These are phyloP conservation scores for Diacarnus erythraeanus DNA, from an alignment of 37 sponge, comb jelly and placozoan species.

Conservation along the genomic window DNA sequence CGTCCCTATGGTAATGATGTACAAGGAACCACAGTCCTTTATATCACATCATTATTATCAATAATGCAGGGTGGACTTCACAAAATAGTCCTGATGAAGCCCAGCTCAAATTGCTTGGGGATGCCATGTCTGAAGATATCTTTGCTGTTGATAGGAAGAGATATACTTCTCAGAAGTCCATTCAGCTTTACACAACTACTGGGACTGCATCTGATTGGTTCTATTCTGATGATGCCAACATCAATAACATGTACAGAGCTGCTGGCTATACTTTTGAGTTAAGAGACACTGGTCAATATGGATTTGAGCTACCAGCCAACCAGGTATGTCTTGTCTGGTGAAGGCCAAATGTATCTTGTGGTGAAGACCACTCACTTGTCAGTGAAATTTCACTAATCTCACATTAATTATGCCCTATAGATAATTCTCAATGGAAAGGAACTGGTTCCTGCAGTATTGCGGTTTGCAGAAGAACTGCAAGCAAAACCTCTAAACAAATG, in stretches of 20 bases:
- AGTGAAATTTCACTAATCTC: too few species aligned
- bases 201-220: slow-evolving; percentile 77
- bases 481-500: slow-evolving; percentile 33
- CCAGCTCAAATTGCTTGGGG: slow-evolving; percentile 44
- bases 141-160: slow-evolving; percentile 23
- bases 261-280: slow-evolving; percentile 67
- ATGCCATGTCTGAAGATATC: slow-evolving; percentile 14
- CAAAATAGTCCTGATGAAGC: slow-evolving; percentile 63
- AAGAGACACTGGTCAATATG: slow-evolving; percentile 63
- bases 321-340: too few species aligned
- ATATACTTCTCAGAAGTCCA: slow-evolving; percentile 48
- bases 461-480: slow-evolving; percentile 25
- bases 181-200: slow-evolving; percentile 53
- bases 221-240: slow-evolving; percentile 46
- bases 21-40: too few species aligned
- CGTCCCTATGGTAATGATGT: slow-evolving; percentile 70
- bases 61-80: slow-evolving; percentile 54
- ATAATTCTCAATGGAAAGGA: slow-evolving; percentile 68
- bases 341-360: too few species aligned
- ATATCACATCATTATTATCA: too few species aligned
- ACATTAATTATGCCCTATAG: slow-evolving; percentile 33
- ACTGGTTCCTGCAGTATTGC: slow-evolving; percentile 45
- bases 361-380: too few species aligned
- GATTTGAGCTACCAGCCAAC: slow-evolving; percentile 46
- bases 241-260: slow-evolving; percentile 46